Percentiles rank a stretch among this genome's conserved stretches.
phyloP scores from a whole-genome alignment of 2,888 invertebrate species.

The Tenthredo livida region DNA sequence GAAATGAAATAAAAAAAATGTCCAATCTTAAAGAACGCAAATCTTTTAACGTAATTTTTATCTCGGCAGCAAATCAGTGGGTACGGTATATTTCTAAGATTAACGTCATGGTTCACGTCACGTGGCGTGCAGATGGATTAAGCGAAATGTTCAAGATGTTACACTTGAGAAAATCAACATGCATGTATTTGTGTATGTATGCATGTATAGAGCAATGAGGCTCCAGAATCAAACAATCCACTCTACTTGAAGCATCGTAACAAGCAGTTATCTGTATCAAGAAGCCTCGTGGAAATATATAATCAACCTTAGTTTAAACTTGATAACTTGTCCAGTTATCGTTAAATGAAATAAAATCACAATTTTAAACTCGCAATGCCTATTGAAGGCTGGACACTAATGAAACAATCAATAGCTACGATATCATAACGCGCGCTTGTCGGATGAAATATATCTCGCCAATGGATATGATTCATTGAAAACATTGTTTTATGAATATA shows the following conservation, averaged over 20 bases:
- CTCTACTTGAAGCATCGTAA: not conserved
- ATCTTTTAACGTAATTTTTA: not conserved
- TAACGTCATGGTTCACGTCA: not conserved
- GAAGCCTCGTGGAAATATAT: not conserved
- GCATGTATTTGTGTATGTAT: not conserved
- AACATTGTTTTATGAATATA: not conserved
- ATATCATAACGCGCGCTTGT: not conserved
- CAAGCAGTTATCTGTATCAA: not conserved
- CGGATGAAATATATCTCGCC: not conserved
- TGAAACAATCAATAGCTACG: not conserved
- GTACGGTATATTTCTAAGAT: not conserved
- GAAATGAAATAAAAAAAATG: not conserved
- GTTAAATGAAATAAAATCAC: not conserved
- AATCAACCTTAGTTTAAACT: not conserved
- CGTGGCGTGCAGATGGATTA: constrained; percentile 16
- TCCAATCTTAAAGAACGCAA: not conserved
- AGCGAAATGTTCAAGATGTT: not conserved
- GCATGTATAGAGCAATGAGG: not conserved
- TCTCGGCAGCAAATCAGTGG: not conserved
- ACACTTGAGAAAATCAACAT: constrained; percentile 16
- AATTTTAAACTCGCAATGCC: not conserved
- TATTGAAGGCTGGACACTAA: not conserved
- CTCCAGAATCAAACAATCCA: not conserved
- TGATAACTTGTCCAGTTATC: not conserved
- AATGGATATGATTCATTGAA: not conserved